These are phyloP conservation scores for Sorex fumeus DNA, from an alignment of 2,113 vertebrate genomes.

Conservation along the genomic window DNA sequence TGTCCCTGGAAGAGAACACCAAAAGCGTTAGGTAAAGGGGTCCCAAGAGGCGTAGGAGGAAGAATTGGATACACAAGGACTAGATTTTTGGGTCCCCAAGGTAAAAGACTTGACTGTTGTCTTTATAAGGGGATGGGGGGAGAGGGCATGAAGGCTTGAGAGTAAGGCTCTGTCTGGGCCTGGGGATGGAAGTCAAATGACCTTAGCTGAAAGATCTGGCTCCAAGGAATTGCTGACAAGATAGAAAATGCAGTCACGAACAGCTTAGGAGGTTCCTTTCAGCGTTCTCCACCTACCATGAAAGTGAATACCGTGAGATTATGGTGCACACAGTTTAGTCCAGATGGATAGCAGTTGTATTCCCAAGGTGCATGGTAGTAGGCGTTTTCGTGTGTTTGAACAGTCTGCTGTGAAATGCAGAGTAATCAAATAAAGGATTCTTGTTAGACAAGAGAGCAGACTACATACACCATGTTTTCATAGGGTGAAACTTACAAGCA, in stretches of 20 bases:
- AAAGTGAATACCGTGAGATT: not conserved
- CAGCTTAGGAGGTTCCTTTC: not conserved
- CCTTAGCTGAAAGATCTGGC: not conserved
- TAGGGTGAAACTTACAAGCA: not conserved
- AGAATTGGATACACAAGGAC: not conserved
- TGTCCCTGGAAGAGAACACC: not conserved
- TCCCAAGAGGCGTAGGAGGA: not conserved
- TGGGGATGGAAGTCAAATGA: not conserved
- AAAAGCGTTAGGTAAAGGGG: accelerated
- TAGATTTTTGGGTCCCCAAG: not conserved
- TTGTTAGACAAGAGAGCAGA: constrained; percentile 30
- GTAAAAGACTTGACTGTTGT: not conserved
- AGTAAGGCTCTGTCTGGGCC: not conserved
- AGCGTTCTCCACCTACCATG: not conserved
- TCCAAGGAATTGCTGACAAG: not conserved
- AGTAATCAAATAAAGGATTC: not conserved
- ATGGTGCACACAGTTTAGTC: not conserved
- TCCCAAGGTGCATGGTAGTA: not conserved
- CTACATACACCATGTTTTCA: not conserved
- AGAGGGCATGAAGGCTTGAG: not conserved
- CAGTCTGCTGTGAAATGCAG: not conserved
- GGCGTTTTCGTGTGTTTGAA: not conserved
- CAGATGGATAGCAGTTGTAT: not conserved
- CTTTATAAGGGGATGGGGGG: not conserved
- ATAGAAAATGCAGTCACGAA: not conserved